phyloP scores from a whole-genome alignment of 1,140 invertebrate genomes.

The Macrosteles quadrilineatus region DNA sequence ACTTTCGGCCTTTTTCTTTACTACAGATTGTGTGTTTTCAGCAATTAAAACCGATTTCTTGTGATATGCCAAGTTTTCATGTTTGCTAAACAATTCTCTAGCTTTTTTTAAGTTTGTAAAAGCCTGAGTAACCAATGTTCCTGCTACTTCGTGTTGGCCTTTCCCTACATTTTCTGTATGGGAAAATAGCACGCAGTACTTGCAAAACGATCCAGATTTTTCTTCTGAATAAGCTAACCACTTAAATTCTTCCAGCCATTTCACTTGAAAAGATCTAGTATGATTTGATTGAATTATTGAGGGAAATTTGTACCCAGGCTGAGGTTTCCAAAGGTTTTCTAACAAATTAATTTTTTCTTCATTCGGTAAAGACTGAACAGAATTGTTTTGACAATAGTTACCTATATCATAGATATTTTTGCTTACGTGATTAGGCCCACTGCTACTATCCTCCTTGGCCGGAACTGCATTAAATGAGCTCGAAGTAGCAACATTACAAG shows the following conservation, averaged over 20 bases:
- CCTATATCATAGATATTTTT: background rate
- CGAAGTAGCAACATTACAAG: background rate
- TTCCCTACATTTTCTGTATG: slow-evolving; percentile 3
- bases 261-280: slow-evolving; percentile 6
- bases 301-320: background rate
- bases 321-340: background rate
- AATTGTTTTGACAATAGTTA: slow-evolving; percentile 11
- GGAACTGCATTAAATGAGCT: background rate
- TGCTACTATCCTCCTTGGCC: background rate
- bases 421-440: background rate
- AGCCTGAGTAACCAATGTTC: slow-evolving; percentile 1
- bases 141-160: background rate
- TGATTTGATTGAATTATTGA: background rate
- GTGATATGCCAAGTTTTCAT: slow-evolving; percentile 30
- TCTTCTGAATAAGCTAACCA: slow-evolving; percentile 20
- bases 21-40: slow-evolving; percentile 1
- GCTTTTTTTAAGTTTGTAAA: slow-evolving; percentile 37
- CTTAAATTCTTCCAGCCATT: slow-evolving; percentile 23
- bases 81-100: slow-evolving; percentile 32
- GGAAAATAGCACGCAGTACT: slow-evolving; percentile 23
- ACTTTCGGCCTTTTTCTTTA: slow-evolving; percentile 14
- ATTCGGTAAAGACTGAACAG: background rate
- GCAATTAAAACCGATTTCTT: slow-evolving; percentile 20
- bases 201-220: slow-evolving; percentile 10
- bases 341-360: background rate